Base-by-base conservation (phyloP, 1,140 invertebrate genomes). In the Drosophila subobscura region DNA sequence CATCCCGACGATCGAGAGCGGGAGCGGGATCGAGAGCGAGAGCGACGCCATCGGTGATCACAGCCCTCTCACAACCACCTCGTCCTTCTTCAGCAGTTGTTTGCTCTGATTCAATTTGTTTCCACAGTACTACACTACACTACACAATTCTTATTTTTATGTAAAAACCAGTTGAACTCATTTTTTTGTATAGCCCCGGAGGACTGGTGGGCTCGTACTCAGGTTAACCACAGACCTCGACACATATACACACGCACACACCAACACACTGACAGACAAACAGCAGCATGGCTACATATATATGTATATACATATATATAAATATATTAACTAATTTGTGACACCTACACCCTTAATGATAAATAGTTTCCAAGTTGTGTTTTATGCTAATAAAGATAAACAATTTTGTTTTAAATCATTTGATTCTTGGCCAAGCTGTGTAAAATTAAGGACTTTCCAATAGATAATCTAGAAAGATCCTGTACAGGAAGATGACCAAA, bases 361-460 rank as follows among this genome's bases (percentile, higher is more conserved):
- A 61, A 59, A 80, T 45, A 84, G 68, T 79, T 83, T 79, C 47
- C 51, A 79, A 73, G 80, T 86, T 85, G 81, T 77, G 80, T 86
- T 85, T 81, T 77, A 86, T 74, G 57, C 45, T 47, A 61, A 74
- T 75, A 85, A 85, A 74, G 53, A 52, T 49, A 63, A 66, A 65
- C 60, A 37, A 72, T 70, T 77, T 77, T 80, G 77, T 72, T 86
- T 86, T 85, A 20, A 20, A 20, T 20, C 16, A 20, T 20, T 20
- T 20, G 16, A 20, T 20, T 20, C 0, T 20, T 20, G 1, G 0
- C 16, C 16, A 27, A 27, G 25, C 25, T 6, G 25, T 27, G 5
- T 27, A 27, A 5, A 27, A 27, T 27, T 5, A 6, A 20, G 16
- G 1, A 20, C 16, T 20, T 20, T 20, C 16, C 0, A 20, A 20